Evolutionary conservation across 2,113 vertebrate species (phyloP).

Genomic region (Monopterus albus): DNA sequence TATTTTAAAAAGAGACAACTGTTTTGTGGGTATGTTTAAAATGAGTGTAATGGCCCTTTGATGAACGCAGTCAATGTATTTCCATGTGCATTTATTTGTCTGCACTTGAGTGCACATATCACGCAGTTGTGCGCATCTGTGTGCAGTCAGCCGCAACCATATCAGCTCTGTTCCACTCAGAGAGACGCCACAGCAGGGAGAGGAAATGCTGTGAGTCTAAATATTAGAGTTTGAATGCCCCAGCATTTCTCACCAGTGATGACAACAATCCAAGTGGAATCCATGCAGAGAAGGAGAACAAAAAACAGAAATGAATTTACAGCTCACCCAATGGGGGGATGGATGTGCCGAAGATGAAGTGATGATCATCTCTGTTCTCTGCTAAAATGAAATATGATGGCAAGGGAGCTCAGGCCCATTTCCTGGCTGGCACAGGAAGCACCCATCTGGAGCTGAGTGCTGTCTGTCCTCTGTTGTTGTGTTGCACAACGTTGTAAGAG

Average conservation of each 20-base stretch:
- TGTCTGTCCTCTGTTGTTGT: slow-evolving; percentile 58
- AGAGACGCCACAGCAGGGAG: slow-evolving; percentile 19
- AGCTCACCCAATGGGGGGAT: slow-evolving; percentile 37
- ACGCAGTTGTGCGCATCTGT: slow-evolving; percentile 9
- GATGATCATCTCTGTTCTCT: slow-evolving; percentile 64
- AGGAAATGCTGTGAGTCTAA: slow-evolving; percentile 21
- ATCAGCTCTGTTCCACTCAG: slow-evolving; percentile 13
- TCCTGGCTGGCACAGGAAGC: slow-evolving; percentile 75
- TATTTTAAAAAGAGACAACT: no score
- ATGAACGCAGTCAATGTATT: neutral
- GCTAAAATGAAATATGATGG: slow-evolving; percentile 70
- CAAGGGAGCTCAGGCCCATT: slow-evolving; percentile 59
- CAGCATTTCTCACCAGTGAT: slow-evolving; percentile 21
- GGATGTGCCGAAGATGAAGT: slow-evolving; percentile 62
- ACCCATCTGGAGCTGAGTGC: slow-evolving; percentile 68
- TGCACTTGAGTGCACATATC: neutral
- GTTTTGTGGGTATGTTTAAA: no score
- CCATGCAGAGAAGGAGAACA: slow-evolving; percentile 49
- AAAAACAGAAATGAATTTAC: slow-evolving; percentile 60
- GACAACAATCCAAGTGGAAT: slow-evolving; percentile 53
- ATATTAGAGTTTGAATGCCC: slow-evolving; percentile 16
- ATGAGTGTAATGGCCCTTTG: neutral
- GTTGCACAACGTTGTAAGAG: slow-evolving; percentile 47
- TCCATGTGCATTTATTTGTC: slow-evolving; percentile 9
- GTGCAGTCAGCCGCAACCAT: slow-evolving; percentile 15